Percentiles rank a stretch among this genome's conserved stretches.
phyloP scores from a whole-genome alignment of 2,113 vertebrate genomes.

The Steatornis caripensis region DNA sequence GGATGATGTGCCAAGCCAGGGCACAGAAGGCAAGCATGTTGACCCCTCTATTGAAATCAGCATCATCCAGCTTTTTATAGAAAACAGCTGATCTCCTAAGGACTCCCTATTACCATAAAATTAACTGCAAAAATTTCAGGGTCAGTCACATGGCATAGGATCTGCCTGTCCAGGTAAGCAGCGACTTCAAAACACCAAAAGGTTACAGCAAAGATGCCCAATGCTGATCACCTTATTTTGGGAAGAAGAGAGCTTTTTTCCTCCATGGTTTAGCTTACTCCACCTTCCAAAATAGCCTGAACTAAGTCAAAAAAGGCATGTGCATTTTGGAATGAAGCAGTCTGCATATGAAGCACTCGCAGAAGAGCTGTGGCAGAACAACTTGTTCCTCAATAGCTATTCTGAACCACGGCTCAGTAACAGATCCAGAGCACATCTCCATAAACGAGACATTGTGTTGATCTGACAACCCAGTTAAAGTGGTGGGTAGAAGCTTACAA shows the following conservation, averaged over 20 bases:
- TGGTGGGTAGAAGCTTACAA: not conserved
- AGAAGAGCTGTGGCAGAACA: conserved; percentile 56
- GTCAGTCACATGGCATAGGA: not conserved
- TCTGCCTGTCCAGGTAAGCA: not conserved
- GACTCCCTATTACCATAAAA: not conserved
- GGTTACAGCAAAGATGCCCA: not conserved
- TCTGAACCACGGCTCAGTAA: conserved; percentile 43
- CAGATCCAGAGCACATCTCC: conserved; percentile 19
- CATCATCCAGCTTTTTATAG: conserved; percentile 42
- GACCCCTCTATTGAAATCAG: not conserved
- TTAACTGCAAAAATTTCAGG: not conserved
- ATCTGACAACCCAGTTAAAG: conserved; percentile 21
- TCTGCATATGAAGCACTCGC: not conserved
- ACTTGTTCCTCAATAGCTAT: conserved; percentile 59
- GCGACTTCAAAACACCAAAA: not conserved
- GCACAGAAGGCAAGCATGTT: not conserved
- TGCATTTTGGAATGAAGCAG: conserved; percentile 47
- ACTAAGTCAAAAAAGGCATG: conserved; percentile 38
- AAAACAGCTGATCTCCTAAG: conserved; percentile 1
- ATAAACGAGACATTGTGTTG: not conserved
- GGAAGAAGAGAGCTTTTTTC: not conserved
- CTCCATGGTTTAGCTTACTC: not conserved
- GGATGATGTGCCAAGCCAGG: not conserved
- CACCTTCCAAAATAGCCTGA: conserved; percentile 46
- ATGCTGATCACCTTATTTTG: not conserved